These are phyloP conservation scores for Mirounga angustirostris DNA, from an alignment of 2,113 vertebrate species.

Conservation along the genomic window DNA sequence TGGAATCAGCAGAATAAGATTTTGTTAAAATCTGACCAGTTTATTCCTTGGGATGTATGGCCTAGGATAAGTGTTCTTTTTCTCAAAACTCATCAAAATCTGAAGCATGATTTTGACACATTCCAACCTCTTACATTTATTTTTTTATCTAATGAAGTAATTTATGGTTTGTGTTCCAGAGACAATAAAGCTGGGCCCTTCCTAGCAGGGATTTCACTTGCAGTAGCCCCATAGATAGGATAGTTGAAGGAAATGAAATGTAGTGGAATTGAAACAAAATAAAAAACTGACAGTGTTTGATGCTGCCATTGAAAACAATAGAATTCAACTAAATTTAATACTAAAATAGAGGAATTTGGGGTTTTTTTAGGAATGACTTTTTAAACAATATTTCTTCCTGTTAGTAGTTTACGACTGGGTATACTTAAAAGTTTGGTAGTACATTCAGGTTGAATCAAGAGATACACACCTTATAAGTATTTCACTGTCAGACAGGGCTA, in stretches of 20 bases:
- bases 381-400: neutral
- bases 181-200: neutral
- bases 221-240: neutral
- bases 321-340: slow-evolving; percentile 29
- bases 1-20: neutral
- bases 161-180: neutral
- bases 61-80: neutral
- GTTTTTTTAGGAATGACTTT: neutral
- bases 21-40: slow-evolving; percentile 1
- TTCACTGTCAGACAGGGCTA: neutral
- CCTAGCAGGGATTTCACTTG: neutral
- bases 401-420: neutral
- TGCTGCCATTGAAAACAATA: neutral
- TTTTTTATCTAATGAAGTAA: neutral
- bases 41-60: neutral
- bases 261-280: neutral
- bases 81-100: neutral
- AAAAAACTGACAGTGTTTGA: neutral
- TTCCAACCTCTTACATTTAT: neutral
- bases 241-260: slow-evolving; percentile 14
- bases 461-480: neutral
- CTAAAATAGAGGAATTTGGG: neutral
- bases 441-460: neutral
- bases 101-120: neutral
- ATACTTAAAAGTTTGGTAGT: neutral